phyloP scores from a whole-genome alignment of 2,888 invertebrate species.

The Anoplius nigerrimus region DNA sequence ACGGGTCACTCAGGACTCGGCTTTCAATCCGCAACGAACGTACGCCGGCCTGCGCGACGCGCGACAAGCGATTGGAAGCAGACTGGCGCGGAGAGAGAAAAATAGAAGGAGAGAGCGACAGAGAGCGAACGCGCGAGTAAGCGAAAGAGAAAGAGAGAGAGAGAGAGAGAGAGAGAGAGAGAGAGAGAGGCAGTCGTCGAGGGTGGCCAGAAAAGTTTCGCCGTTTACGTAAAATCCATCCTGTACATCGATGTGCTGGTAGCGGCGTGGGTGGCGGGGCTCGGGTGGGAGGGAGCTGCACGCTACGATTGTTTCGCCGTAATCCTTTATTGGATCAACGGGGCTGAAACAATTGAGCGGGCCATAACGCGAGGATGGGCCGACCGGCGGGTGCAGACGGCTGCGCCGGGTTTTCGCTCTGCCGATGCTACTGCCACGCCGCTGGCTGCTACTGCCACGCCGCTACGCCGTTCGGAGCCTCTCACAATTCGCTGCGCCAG shows the following conservation, averaged over 20 bases:
- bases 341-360: slow-evolving; percentile 74
- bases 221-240: slow-evolving; percentile 59
- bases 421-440: slow-evolving; percentile 33
- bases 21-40: slow-evolving; percentile 1
- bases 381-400: slow-evolving; percentile 42
- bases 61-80: background rate
- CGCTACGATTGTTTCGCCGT: slow-evolving; percentile 72
- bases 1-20: background rate
- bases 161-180: background rate
- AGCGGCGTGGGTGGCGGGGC: slow-evolving; percentile 6
- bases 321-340: slow-evolving; percentile 75
- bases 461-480: slow-evolving; percentile 18
- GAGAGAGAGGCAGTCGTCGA: slow-evolving; percentile 7
- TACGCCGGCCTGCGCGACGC: background rate
- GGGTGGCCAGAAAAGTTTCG: slow-evolving; percentile 49
- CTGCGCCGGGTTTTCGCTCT: slow-evolving; percentile 50
- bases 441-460: slow-evolving; percentile 22
- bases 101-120: background rate
- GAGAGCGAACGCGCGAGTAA: background rate
- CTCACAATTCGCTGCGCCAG: slow-evolving; percentile 12
- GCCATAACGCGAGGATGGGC: slow-evolving; percentile 66
- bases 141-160: background rate
- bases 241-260: slow-evolving; percentile 22
- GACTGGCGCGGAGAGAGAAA: slow-evolving; percentile 21
- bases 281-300: slow-evolving; percentile 46